Evolutionary conservation across 1,140 invertebrate genomes (phyloP).

Genomic region (Lepeophtheirus salmonis): DNA sequence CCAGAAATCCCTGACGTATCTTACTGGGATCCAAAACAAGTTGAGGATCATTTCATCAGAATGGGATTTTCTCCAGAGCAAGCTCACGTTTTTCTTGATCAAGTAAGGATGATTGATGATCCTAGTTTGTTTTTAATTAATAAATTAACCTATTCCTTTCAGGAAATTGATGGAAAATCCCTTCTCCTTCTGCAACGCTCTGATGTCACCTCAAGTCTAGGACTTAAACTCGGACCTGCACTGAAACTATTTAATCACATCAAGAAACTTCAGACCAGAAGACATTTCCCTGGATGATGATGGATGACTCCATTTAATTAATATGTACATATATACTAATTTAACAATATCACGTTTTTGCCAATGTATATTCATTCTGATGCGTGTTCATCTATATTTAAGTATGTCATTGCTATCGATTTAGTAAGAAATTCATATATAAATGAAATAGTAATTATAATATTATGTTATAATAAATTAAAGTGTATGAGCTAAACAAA

Average conservation of each 20-base stretch:
- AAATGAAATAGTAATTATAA: too few relatives aligned
- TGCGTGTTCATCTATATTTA: too few relatives aligned
- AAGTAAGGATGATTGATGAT: slow-evolving; percentile 46
- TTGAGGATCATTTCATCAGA: slow-evolving; percentile 52
- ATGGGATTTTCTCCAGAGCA: slow-evolving; percentile 45
- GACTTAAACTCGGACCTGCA: slow-evolving; percentile 60
- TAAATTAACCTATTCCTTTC: slow-evolving; percentile 25
- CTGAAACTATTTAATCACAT: slow-evolving; percentile 61
- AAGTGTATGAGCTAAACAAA: too few relatives aligned
- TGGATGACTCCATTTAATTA: background rate
- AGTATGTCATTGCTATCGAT: too few relatives aligned
- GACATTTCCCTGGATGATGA: slow-evolving; percentile 15
- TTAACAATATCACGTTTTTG: too few relatives aligned
- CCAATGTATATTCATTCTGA: too few relatives aligned
- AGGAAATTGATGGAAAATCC: slow-evolving; percentile 73
- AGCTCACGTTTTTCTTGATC: slow-evolving; percentile 52
- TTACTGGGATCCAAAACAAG: slow-evolving; percentile 57
- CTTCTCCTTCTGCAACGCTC: slow-evolving; percentile 53
- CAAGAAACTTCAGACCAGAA: slow-evolving; percentile 29
- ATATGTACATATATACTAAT: too few relatives aligned
- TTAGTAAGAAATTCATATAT: too few relatives aligned
- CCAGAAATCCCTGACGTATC: slow-evolving; percentile 49
- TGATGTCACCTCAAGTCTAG: slow-evolving; percentile 55
- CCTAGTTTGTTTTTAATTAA: background rate
- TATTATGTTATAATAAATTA: background rate